These are phyloP conservation scores for Synergus japonicus DNA, from an alignment of 2,888 invertebrate species.

Conservation along the genomic window DNA sequence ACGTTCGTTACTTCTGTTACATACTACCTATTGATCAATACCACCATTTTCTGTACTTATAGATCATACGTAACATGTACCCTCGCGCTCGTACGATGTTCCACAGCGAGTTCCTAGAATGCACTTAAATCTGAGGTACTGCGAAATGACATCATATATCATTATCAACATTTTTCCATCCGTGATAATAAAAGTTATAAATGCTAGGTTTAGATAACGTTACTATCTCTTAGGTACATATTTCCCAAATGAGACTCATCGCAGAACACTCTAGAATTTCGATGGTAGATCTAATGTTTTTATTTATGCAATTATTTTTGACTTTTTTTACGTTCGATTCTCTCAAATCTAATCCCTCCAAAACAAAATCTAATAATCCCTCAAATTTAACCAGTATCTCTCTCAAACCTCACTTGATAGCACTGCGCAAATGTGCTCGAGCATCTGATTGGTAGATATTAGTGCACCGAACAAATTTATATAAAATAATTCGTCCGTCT, in stretches of 20 bases:
- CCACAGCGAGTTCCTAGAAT: constrained; percentile 76
- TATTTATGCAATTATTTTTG: neutral
- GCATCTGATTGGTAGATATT: too few relatives aligned
- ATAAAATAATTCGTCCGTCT: too few relatives aligned
- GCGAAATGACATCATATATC: constrained; percentile 56
- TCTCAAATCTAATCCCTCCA: too few relatives aligned
- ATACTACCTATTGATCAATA: constrained; percentile 75
- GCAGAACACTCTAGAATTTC: constrained; percentile 54
- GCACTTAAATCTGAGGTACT: constrained; percentile 77
- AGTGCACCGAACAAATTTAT: too few relatives aligned
- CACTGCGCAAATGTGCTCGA: too few relatives aligned
- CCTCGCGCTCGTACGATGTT: constrained; percentile 76
- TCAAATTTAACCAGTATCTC: too few relatives aligned
- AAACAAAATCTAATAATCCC: too few relatives aligned
- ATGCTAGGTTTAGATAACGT: constrained; percentile 7
- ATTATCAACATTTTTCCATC: constrained; percentile 37
- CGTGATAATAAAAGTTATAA: constrained; percentile 26
- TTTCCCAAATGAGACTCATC: constrained; percentile 44
- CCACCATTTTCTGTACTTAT: constrained; percentile 77
- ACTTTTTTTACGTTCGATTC: too few relatives aligned
- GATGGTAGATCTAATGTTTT: neutral
- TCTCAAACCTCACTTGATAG: too few relatives aligned
- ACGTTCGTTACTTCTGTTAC: constrained; percentile 58
- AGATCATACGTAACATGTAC: constrained; percentile 77
- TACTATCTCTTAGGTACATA: neutral